Evolutionary conservation across 2,797 vertebrate species (phyloP).

Genomic region (Ctenopoma multispine): DNA sequence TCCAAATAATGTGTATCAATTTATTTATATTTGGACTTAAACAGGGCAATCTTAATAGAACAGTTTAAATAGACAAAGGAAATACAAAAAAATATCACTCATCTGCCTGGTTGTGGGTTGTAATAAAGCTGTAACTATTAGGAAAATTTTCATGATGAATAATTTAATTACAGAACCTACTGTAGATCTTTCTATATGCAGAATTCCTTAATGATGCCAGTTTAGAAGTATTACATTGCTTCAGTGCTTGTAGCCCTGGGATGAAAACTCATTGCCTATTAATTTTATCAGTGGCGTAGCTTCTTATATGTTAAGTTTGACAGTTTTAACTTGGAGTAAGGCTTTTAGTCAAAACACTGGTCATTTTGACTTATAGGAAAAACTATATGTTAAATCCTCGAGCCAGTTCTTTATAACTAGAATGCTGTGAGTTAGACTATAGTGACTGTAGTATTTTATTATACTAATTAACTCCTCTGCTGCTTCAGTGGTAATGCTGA

Average conservation of each 20-base stretch:
- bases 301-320: no score
- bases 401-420: no score
- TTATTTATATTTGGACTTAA: slow-evolving; percentile 5
- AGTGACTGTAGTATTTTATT: no score
- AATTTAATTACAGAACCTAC: background rate
- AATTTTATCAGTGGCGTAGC: no score
- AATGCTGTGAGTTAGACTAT: no score
- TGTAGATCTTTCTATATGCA: background rate
- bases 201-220: background rate
- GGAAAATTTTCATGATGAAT: background rate
- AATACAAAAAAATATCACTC: background rate
- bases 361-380: no score
- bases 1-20: background rate
- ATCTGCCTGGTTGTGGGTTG: background rate
- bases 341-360: no score
- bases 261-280: background rate
- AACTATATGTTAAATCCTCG: no score
- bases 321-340: no score
- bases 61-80: background rate
- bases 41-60: background rate
- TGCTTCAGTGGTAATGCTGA: no score
- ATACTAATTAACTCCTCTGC: no score
- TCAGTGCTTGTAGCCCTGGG: background rate
- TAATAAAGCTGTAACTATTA: slow-evolving; percentile 10
- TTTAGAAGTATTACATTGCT: background rate